Base-by-base conservation (phyloP, 1,140 invertebrate genomes). In the Andrena cerasifolii region DNA sequence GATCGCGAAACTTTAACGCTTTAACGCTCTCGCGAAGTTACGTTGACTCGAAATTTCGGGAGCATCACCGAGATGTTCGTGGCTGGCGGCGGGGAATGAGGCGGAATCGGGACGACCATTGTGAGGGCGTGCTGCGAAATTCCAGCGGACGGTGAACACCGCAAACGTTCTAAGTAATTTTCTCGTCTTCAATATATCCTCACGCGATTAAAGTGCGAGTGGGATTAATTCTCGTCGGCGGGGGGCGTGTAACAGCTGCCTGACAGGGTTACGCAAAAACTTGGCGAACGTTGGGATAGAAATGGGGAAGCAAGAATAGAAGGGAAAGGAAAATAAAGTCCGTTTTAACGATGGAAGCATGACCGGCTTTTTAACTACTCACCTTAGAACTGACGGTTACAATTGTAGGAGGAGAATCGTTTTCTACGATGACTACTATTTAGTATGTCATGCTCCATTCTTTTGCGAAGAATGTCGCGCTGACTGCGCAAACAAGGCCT, bases 401-500 rank as follows among this genome's bases (percentile, higher is more conserved):
- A n/a, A 33, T 21, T 1, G 10, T 5, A 10, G 21, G n/a, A 47
- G 71, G 45, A 63, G 33, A 78, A 54, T 36, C 21, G 24, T 71
- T 56, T 36, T 71, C 47, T 54, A 58, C 18, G 47, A 66, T 31
- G 47, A 43, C 62, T 68, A 61, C 54, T n/a, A n/a, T n/a, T n/a
- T 16, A 40, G 65, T 24, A 43, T 24, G 43, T 53, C 26, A 56
- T 73, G 82, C 73, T 54, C 61, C 53, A 79, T 70, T 74, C 47
- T 71, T 83, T 36, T 21, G 31, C 49, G 56, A 73, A 65, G 65
- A 66, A 78, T 33, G 36, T 61, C 68, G 62, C 72, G 83, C 62
- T 78, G 66, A 70, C 53, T 33, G 54, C 40, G 43, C 66, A 53
- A 71, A 66, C 79, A 62, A 47, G 58, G 16, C 24, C 66, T 56